phyloP scores from a whole-genome alignment of 2,113 vertebrate genomes.

The Octodon degus region DNA sequence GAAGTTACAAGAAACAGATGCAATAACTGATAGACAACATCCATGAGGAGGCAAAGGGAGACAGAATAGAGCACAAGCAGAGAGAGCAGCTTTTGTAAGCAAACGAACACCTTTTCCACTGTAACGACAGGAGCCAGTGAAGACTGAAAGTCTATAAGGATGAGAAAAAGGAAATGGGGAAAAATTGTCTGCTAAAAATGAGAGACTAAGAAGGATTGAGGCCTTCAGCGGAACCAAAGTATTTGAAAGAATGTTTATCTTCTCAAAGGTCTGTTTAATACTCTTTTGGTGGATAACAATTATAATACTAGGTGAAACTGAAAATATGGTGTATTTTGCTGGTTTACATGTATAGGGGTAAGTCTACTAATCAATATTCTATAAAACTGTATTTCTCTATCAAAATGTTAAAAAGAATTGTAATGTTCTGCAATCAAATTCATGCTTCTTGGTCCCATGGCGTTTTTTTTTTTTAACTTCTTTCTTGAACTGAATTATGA shows the following conservation, averaged over 20 bases:
- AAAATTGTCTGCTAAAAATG: conserved; percentile 30
- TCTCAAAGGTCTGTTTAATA: conserved; percentile 34
- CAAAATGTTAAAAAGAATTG: conserved; percentile 36
- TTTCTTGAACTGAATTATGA: conserved; percentile 59
- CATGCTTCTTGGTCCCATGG: neutral
- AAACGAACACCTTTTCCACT: neutral
- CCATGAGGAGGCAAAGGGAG: neutral
- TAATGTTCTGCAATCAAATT: conserved; percentile 27
- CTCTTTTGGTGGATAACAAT: conserved; percentile 45
- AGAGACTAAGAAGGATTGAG: neutral
- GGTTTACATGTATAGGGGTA: neutral
- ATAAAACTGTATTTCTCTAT: conserved; percentile 43
- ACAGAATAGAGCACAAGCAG: neutral
- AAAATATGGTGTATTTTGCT: conserved; percentile 30
- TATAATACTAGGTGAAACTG: conserved; percentile 31
- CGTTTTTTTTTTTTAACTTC: neutral
- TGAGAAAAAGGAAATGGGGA: neutral
- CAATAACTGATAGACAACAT: neutral
- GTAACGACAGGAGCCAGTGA: neutral
- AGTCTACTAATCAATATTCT: conserved; percentile 3
- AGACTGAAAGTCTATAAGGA: neutral
- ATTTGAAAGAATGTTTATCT: conserved; percentile 36
- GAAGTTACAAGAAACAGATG: conserved; percentile 27
- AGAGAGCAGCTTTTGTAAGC: neutral
- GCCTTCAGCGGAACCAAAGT: neutral